Evolutionary conservation across 2,888 invertebrate species (phyloP), one percentile per base, ranked within the genome.

Genomic region (Tuta absoluta): DNA sequence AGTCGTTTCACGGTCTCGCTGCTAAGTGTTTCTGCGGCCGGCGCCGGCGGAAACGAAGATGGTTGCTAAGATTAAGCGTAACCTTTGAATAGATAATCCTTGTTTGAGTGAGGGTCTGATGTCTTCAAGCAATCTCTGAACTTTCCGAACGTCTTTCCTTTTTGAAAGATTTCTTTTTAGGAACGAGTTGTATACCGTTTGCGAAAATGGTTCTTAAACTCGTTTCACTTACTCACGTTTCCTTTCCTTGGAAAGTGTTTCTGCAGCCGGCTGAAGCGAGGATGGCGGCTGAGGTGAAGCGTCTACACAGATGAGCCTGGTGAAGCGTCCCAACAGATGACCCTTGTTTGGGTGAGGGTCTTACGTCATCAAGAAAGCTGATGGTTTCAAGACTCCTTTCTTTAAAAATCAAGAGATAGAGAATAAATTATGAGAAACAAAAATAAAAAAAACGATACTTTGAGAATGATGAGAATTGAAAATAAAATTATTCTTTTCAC

Each of bases 41-140:
- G 80, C 88, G 89, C 89, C 90, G 90, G 86, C 89, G 91, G 90
- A 90, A 85, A 85, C 79, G 68, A 70, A 71, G 78, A 84, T 83
- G 78, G 81, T n/a, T 58, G 21, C 53, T 41, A 21, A 77, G 79
- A 75, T 79, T 77, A 83, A 80, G 79, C 84, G 84, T 79, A 81
- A 84, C 84, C 87, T 84, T 77, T 62, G 75, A 75, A 85, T 82
- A 85, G 72, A 72, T 73, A 72, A 71, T 76, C 77, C 71, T 80
- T 84, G 85, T 86, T 74, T 72, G 68, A 64, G 67, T 65, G 37
- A 37, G 19, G 17, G 5, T 59, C 66, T 56, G 63, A 65, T 57
- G 66, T 62, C 63, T 69, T 68, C 67, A 33, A 19, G 17, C 7
- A 49, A 51, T 19, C 51, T 8, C 8, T 1, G 4, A 5, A 33